Evolutionary conservation across 2,113 vertebrate species (phyloP), one percentile per base, ranked within the genome.

Genomic region (Trachemys scripta): DNA sequence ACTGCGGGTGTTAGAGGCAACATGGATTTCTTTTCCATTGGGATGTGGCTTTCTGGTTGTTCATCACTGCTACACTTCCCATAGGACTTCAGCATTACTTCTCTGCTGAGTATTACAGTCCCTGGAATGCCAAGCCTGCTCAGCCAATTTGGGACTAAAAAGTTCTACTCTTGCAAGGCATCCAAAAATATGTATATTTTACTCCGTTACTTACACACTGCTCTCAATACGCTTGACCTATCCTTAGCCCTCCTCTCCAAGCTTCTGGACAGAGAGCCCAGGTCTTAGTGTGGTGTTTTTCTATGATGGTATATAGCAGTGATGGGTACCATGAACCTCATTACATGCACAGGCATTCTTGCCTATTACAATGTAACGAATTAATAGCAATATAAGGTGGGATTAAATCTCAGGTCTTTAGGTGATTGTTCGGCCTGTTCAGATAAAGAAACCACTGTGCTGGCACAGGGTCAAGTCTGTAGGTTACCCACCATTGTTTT

Each of bases 401-500:
- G 75, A 47, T 78, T 78, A 47, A 42, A 78, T 78, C 42, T 47
- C 75, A 78, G 75, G 22, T 47, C 75, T 78, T 25, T 42, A 42
- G 5, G 20, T 76, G 72, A 76, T 45, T 76, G 72, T 29, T 29
- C 4, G 5, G 38, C 42, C 24, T 29, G 12, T 45, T 47, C 24
- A 78, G 75, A 25, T 47, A 47, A 78, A 47, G 25, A 78, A 78
- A 45, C 13, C 75, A 45, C 24, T 78, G 12, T 47, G 75, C 12
- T 78, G 7, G 22, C 75, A 47, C 4, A 16, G 42, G 12, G 75
- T 72, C 75, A 78, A 45, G 42, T 78, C 42, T 78, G 24, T 78
- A 78, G 42, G 12, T 78, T 47, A 45, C 75, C 42, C 42, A 47
- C 85, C 91, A 95, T 97, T 88, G 85, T 51, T 97, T 94, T 95